Evolutionary conservation across 2,113 vertebrate genomes (phyloP).

Genomic region (Stigmatopora nigra): DNA sequence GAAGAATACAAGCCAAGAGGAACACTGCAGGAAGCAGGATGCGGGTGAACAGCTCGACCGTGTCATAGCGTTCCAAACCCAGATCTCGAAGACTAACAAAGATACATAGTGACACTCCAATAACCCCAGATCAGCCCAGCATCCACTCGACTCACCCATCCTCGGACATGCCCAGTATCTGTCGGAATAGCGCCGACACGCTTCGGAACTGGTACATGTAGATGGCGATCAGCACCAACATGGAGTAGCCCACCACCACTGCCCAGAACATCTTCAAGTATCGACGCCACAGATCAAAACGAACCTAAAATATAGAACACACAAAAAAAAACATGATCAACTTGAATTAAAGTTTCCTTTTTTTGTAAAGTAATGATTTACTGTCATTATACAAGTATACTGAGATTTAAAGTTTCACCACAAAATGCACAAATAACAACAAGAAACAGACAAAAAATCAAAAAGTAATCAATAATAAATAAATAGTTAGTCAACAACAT

Average conservation of each 20-base stretch:
- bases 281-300: slow-evolving; percentile 63
- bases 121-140: not conserved
- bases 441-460: too few relatives aligned
- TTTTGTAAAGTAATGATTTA: too few relatives aligned
- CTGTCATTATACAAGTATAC: too few relatives aligned
- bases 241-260: slow-evolving; percentile 70
- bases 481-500: too few relatives aligned
- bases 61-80: slow-evolving; percentile 67
- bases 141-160: slow-evolving; percentile 59
- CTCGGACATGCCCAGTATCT: slow-evolving; percentile 73
- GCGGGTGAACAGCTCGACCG: slow-evolving; percentile 63
- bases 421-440: too few relatives aligned
- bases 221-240: slow-evolving; percentile 69
- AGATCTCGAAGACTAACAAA: slow-evolving; percentile 64
- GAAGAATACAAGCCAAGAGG: slow-evolving; percentile 72
- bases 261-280: slow-evolving; percentile 71
- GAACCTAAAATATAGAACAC: slow-evolving; percentile 36
- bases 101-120: not conserved
- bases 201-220: slow-evolving; percentile 75
- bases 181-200: slow-evolving; percentile 68
- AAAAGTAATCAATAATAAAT: too few relatives aligned
- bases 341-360: too few relatives aligned
- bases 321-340: too few relatives aligned
- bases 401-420: too few relatives aligned
- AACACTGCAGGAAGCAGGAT: slow-evolving; percentile 68